Percentiles rank a stretch among this genome's conserved stretches.
phyloP scores from a whole-genome alignment of 2,888 invertebrate genomes.

The Morpho achilles region DNA sequence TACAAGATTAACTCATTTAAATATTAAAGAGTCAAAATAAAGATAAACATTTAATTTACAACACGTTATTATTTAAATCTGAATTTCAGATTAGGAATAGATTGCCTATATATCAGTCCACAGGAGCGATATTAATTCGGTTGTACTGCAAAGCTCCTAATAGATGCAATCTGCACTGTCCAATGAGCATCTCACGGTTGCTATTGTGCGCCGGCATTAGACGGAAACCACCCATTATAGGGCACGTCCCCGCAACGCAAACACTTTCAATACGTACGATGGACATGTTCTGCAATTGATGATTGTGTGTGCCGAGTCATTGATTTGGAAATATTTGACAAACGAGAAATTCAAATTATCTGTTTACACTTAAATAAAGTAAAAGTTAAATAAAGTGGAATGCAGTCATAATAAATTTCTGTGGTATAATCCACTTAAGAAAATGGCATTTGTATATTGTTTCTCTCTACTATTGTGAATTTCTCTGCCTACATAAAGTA shows the following conservation, averaged over 20 bases:
- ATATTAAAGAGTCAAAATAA: too few relatives aligned
- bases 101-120: conserved; percentile 4
- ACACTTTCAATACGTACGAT: conserved; percentile 34
- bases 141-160: conserved; percentile 26
- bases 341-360: neutral
- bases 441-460: too few relatives aligned
- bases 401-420: too few relatives aligned
- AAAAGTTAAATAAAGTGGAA: neutral
- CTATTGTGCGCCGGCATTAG: conserved; percentile 39
- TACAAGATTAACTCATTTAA: too few relatives aligned
- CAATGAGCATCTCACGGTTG: conserved; percentile 38
- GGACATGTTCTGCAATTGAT: conserved; percentile 10
- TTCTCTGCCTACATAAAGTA: too few relatives aligned
- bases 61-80: too few relatives aligned
- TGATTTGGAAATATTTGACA: neutral
- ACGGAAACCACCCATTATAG: conserved; percentile 45
- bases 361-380: neutral
- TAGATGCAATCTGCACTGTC: conserved; percentile 41
- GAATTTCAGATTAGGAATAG: too few relatives aligned
- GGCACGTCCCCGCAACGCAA: conserved; percentile 35
- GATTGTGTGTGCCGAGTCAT: conserved; percentile 14
- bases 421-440: too few relatives aligned
- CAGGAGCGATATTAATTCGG: conserved; percentile 16
- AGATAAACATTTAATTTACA: too few relatives aligned
- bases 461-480: too few relatives aligned